Evolutionary conservation across 2,113 vertebrate species (phyloP).

Genomic region (Carassius carassius): DNA sequence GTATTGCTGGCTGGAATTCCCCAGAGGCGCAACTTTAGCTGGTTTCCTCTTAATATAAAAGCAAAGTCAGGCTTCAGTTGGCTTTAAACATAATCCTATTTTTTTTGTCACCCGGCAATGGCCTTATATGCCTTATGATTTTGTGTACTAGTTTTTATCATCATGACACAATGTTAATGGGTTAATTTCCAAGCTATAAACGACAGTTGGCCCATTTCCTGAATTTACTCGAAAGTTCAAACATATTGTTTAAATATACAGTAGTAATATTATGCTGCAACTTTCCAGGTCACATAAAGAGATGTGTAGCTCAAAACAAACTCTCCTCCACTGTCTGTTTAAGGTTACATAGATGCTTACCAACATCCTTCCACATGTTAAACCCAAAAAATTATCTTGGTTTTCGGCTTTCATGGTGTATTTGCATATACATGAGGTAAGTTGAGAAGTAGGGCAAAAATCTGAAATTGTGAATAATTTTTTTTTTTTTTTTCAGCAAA

Average conservation of each 20-base stretch:
- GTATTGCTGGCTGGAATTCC: not conserved
- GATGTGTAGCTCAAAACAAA: constrained; percentile 9
- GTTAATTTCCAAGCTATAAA: constrained; percentile 29
- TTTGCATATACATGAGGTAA: constrained; percentile 8
- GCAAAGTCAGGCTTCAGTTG: constrained; percentile 4
- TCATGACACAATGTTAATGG: not conserved
- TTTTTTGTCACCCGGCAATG: not conserved
- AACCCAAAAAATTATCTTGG: not conserved
- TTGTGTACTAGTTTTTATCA: not conserved
- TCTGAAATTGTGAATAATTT: not conserved
- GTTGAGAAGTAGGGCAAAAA: not conserved
- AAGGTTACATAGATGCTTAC: not conserved
- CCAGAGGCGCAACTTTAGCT: constrained; percentile 12
- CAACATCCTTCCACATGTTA: not conserved
- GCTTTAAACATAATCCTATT: not conserved
- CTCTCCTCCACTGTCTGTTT: not conserved
- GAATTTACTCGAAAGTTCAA: constrained; percentile 38
- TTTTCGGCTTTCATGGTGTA: not conserved
- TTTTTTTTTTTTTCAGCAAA: not conserved
- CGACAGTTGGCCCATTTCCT: constrained; percentile 29
- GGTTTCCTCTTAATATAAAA: constrained; percentile 5
- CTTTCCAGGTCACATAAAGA: constrained; percentile 23
- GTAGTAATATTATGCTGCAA: constrained; percentile 23
- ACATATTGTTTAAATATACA: constrained; percentile 36
- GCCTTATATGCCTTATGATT: not conserved